Evolutionary conservation across 2,888 invertebrate species (phyloP).

Genomic region (Pecten maximus): DNA sequence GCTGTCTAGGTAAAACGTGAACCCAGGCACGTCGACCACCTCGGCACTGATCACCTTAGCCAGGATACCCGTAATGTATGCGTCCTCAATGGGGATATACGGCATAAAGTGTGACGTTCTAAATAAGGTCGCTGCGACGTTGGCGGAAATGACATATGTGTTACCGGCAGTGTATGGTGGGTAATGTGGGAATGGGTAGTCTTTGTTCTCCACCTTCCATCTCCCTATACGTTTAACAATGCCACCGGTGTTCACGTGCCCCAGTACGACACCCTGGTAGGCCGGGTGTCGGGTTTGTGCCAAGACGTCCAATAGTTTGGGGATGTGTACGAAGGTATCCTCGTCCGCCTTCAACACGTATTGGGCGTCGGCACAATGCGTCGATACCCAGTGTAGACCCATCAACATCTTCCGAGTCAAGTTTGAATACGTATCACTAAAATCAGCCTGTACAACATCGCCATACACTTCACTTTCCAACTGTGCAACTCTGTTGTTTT

Average conservation of each 20-base stretch:
- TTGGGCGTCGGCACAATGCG: constrained; percentile 58
- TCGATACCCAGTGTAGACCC: constrained; percentile 59
- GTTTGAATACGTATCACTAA: constrained; percentile 62
- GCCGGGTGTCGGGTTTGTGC: constrained; percentile 47
- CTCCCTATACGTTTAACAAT: constrained; percentile 62
- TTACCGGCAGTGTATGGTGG: constrained; percentile 70
- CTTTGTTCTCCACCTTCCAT: constrained; percentile 62
- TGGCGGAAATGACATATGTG: constrained; percentile 67
- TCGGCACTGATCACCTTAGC: constrained; percentile 60
- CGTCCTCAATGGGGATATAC: constrained; percentile 72
- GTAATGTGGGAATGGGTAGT: constrained; percentile 62
- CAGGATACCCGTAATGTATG: constrained; percentile 72
- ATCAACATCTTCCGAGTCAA: constrained; percentile 61
- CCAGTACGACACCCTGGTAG: constrained; percentile 59
- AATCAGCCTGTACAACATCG: constrained; percentile 66
- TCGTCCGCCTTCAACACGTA: constrained; percentile 67
- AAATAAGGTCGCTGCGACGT: constrained; percentile 60
- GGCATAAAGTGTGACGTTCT: constrained; percentile 64
- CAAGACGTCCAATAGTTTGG: constrained; percentile 55
- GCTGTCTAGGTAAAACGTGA: constrained; percentile 68
- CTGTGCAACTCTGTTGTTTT: constrained; percentile 48
- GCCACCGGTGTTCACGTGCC: constrained; percentile 54
- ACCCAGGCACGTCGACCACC: constrained; percentile 61
- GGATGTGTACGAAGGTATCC: constrained; percentile 64
- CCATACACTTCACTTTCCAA: constrained; percentile 57